phyloP scores from a whole-genome alignment of 2,888 invertebrate genomes.

The Pandemis cinnamomeana region DNA sequence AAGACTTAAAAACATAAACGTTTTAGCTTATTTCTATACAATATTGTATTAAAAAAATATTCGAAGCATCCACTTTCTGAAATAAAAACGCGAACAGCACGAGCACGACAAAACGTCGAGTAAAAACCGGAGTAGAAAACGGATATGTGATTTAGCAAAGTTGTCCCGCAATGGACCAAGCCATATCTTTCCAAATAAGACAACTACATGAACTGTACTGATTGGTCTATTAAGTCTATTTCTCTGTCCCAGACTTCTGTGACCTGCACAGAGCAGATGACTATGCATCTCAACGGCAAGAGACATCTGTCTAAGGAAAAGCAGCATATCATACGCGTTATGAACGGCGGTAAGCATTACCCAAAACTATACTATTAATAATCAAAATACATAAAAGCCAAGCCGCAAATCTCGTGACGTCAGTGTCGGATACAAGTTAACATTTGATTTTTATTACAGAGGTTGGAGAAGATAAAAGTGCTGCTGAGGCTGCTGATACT shows the following conservation, averaged over 20 bases:
- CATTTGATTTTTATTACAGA: background rate
- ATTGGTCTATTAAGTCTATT: background rate
- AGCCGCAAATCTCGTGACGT: background rate
- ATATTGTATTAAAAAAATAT: no score
- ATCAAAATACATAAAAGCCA: background rate
- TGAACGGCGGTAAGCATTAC: slow-evolving; percentile 32
- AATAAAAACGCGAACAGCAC: no score
- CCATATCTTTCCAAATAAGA: no score
- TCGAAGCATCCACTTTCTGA: no score
- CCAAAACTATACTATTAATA: background rate
- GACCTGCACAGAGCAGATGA: slow-evolving; percentile 76
- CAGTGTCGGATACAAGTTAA: background rate
- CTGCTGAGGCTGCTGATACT: background rate
- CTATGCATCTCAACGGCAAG: slow-evolving; percentile 73
- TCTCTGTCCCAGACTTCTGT: slow-evolving; percentile 55
- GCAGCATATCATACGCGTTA: slow-evolving; percentile 46
- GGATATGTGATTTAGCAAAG: no score
- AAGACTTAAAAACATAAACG: no score
- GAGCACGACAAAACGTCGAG: no score
- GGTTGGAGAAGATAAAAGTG: background rate
- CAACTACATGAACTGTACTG: background rate
- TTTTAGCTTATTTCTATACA: no score
- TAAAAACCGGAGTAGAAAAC: no score
- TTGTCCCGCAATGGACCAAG: no score
- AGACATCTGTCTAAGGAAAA: slow-evolving; percentile 73